These are phyloP conservation scores for Urocyon cinereoargenteus DNA, from an alignment of 2,797 vertebrate species.

Conservation along the genomic window DNA sequence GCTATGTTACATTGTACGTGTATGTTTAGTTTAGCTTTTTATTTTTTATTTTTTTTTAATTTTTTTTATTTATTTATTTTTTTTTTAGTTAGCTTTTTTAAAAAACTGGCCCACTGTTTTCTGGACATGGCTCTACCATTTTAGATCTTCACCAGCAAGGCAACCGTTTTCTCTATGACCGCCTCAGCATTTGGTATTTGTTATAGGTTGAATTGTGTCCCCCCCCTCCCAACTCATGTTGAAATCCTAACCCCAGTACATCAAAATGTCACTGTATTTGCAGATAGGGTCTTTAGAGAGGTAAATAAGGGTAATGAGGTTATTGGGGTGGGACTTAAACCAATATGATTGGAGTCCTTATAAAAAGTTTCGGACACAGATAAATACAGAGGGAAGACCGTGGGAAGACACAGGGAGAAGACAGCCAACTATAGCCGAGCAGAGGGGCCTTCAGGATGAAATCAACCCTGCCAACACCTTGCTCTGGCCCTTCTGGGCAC, in stretches of 20 bases:
- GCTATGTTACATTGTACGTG: background rate
- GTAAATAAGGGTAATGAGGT: background rate
- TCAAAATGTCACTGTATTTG: background rate
- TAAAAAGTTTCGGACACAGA: background rate
- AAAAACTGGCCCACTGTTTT: background rate
- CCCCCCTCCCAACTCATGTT: background rate
- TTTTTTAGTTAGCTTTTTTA: no score
- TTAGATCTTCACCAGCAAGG: background rate
- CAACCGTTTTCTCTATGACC: background rate
- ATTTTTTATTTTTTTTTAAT: no score
- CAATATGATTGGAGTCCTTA: background rate
- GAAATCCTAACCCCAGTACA: background rate
- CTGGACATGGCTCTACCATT: background rate
- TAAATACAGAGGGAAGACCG: background rate
- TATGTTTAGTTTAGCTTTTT: background rate
- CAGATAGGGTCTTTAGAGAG: background rate
- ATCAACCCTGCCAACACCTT: background rate
- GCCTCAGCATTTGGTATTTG: background rate
- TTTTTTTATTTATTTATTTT: no score
- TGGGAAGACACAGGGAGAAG: background rate
- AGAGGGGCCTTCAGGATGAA: background rate
- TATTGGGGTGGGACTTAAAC: background rate
- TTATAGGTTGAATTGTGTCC: background rate
- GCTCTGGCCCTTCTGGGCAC: background rate
- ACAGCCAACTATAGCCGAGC: background rate